Base-by-base conservation (phyloP, 2,888 invertebrate species). In the Proisotoma minuta region DNA sequence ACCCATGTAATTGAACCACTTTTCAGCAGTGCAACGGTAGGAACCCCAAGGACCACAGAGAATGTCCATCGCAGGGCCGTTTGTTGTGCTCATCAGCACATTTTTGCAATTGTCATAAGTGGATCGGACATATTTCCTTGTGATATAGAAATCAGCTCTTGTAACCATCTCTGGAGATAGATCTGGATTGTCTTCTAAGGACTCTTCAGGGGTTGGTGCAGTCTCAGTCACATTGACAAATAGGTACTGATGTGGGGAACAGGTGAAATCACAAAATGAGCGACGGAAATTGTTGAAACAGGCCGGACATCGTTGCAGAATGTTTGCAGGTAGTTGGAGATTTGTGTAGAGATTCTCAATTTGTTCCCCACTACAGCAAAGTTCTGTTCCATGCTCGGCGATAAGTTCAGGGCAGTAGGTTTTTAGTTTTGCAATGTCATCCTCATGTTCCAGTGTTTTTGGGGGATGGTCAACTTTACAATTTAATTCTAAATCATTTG, bases 251-350 rank as follows among this genome's bases (percentile, higher is more conserved):
- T 86, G 81, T 0, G 87, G 84, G 1, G 84, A 82, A 77, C 96
- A 97, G 3, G 88, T 87, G 78, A 90, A 82, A 70, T 87, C 84
- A 76, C 97, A 97, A 71, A 89, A 87, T 34, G 87, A 82, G 48
- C 84, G 80, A 5, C 84, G 82, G 72, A 92, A 84, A 77, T 96
- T 97, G 62, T 82, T 79, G 1, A 83, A 77, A 75, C 96, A 97
- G 0, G 88, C 84, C 0, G 90, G 89, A 76, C 97, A 97, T 50
- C 92, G 81, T 3, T 84, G 83, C 18, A 91, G 84, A 0, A 93
- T 77, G 54, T 84, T 82, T 47, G 85, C 84, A 0, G 88, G 86
- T 63, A 86, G 22, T 3, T 20, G 62, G 20, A 73, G 62, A 57
- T 66, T 71, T 15, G 27, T 24, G 0, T 62, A 52, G 3, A 73